These are phyloP conservation scores for Notoglanidium macrostoma DNA, from an alignment of 2,797 vertebrate genomes.

Conservation along the genomic window DNA sequence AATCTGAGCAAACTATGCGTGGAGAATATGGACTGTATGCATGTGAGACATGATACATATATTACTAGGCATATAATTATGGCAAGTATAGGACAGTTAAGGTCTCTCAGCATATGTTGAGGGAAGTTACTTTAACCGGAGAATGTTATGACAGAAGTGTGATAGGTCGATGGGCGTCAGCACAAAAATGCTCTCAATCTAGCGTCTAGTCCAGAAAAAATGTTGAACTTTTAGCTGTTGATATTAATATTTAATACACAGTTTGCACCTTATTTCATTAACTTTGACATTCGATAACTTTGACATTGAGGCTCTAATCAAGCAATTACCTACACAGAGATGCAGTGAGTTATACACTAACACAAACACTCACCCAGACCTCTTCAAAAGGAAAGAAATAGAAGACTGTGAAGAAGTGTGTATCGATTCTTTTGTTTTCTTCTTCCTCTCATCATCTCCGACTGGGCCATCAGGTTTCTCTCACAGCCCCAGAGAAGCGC, in stretches of 20 bases:
- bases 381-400: slow-evolving; percentile 59
- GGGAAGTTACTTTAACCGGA: background rate
- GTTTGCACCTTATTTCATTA: background rate
- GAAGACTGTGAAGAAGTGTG: slow-evolving; percentile 30
- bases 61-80: slow-evolving; percentile 6
- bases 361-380: slow-evolving; percentile 21
- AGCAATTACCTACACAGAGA: slow-evolving; percentile 43
- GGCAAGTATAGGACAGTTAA: background rate
- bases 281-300: background rate
- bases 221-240: background rate
- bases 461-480: slow-evolving; percentile 90
- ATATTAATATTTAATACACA: background rate
- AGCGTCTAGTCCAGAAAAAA: background rate
- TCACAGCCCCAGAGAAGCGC: slow-evolving; percentile 83
- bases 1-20: slow-evolving; percentile 30
- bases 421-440: slow-evolving; percentile 68
- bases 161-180: background rate
- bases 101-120: background rate
- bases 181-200: background rate
- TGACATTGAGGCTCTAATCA: background rate
- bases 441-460: slow-evolving; percentile 63
- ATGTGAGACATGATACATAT: background rate
- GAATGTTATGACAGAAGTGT: slow-evolving; percentile 9
- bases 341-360: slow-evolving; percentile 7
- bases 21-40: slow-evolving; percentile 15